Evolutionary conservation across 2,113 vertebrate species (phyloP), one percentile per base, ranked within the genome.

Genomic region (Sylvia atricapilla): DNA sequence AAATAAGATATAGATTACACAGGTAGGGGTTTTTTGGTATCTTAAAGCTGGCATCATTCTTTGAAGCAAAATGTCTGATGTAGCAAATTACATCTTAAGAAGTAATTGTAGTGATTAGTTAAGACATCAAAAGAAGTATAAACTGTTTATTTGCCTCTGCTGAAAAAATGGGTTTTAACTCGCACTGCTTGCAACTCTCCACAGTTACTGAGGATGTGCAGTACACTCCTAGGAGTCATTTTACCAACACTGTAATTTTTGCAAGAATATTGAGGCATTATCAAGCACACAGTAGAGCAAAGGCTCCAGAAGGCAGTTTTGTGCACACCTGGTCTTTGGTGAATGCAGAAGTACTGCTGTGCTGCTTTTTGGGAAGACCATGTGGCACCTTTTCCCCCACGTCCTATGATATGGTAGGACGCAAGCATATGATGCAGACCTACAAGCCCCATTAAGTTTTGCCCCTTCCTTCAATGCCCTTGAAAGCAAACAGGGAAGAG

Each of bases 11-110:
- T 1, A 75, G 18, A 39, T 18, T 80, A 14, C 19, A 47, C 7
- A 6, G 15, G 3, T 37, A 17, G 37, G 10, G 4, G 0, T 30
- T 50, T 56, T 80, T 16, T 39, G 30, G 0, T 10, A 17, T 55
- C n/a, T 50, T 49, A 60, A 75, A 86, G 39, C 20, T 78, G 28
- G 6, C 13, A 47, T 30, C 25, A 39, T 46, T 75, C 39, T 82
- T 70, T 27, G 21, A 17, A 89, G 39, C 4, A 75, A 56, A 89
- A 82, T 41, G 11, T 46, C 74, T 43, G 9, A 23, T 24, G n/a
- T 31, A 35, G 59, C 23, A 76, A 87, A 73, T 7, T 35, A 64
- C 0, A 3, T 52, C 44, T 35, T 69, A 62, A 85, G 17, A 68
- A 66, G 37, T 33, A 49, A 43, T 25, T 39, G 37, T 10, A 72